Conservation (phyloP, 2,888 invertebrate species). For the Heliconius aoede region DNA sequence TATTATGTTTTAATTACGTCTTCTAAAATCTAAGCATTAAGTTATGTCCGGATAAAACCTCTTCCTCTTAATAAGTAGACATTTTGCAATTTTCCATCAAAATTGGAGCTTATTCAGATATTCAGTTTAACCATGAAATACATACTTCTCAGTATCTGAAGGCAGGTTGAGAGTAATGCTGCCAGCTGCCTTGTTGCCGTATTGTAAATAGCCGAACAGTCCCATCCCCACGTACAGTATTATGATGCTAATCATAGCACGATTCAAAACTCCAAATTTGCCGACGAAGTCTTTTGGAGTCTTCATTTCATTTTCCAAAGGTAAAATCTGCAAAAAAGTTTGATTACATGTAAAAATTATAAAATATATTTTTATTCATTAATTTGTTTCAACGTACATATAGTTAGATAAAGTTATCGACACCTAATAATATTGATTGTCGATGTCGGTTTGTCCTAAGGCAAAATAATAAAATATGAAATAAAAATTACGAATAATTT, state of each 20-base stretch:
- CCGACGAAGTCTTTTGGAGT: conserved; percentile 92
- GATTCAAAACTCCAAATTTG: conserved; percentile 92
- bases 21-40: too few relatives aligned
- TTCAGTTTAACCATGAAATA: conserved; percentile 40
- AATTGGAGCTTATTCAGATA: neutral
- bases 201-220: conserved; percentile 95
- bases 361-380: neutral
- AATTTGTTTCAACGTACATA: too few relatives aligned
- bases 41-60: neutral
- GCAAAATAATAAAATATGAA: too few relatives aligned
- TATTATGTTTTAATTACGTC: too few relatives aligned
- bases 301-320: conserved; percentile 97
- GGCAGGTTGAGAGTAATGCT: conserved; percentile 95
- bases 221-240: conserved; percentile 94
- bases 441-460: too few relatives aligned
- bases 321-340: conserved; percentile 87
- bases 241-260: conserved; percentile 91
- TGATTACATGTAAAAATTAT: neutral
- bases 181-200: conserved; percentile 88
- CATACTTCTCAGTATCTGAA: conserved; percentile 84
- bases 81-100: neutral
- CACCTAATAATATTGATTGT: too few relatives aligned
- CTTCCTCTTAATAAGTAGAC: neutral
- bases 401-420: too few relatives aligned
- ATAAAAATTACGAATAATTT: neutral